These are phyloP conservation scores for Actinia equina DNA, from an alignment of 64 coral and sea anemone genomes.

Conservation along the genomic window DNA sequence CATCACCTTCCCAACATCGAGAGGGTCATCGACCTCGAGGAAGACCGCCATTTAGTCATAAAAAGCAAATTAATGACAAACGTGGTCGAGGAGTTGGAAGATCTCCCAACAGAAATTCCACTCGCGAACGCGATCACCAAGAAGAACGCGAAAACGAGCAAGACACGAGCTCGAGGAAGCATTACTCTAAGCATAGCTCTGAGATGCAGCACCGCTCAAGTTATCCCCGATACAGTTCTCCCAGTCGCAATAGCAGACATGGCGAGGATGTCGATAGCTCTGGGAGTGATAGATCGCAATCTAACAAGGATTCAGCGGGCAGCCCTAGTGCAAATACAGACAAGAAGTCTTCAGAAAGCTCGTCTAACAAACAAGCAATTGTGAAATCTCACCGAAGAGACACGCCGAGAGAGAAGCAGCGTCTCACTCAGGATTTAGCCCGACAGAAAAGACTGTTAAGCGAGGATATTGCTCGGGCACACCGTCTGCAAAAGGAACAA, in stretches of 20 bases:
- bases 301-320: conserved; percentile 17
- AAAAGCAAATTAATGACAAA: conserved; percentile 70
- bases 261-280: conserved; percentile 35
- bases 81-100: conserved; percentile 59
- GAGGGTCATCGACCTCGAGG: conserved; percentile 73
- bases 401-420: conserved; percentile 82
- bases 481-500: conserved; percentile 71
- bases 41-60: conserved; percentile 75
- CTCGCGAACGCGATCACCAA: conserved; percentile 62
- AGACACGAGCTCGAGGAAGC: conserved; percentile 37
- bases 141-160: conserved; percentile 50
- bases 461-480: conserved; percentile 83
- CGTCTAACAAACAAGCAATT: conserved; percentile 31
- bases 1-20: conserved; percentile 69
- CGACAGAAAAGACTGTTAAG: conserved; percentile 82
- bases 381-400: conserved; percentile 70
- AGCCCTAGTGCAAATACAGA: conserved; percentile 16
- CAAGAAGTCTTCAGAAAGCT: conserved; percentile 27
- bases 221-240: conserved; percentile 36
- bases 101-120: conserved; percentile 43
- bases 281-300: conserved; percentile 28
- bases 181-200: neutral
- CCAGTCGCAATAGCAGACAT: conserved; percentile 22
- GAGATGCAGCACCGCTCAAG: conserved; percentile 1
- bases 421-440: conserved; percentile 89